Percentiles rank a stretch among this genome's conserved stretches.
Conservation (phyloP, 1,140 invertebrate genomes). For the Cepaea nemoralis region DNA sequence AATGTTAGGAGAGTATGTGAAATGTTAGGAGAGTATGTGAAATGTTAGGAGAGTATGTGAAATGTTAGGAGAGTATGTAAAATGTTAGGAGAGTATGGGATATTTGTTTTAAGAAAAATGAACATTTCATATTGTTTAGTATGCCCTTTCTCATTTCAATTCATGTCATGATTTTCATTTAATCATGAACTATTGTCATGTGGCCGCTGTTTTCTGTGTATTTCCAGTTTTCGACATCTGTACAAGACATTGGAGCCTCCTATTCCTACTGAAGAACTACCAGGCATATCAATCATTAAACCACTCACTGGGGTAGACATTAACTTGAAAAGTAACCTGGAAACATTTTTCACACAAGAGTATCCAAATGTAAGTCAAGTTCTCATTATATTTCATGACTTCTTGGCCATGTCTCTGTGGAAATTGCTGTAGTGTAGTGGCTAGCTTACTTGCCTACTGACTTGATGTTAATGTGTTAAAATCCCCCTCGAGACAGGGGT, state of each 20-base stretch:
- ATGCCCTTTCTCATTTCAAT: not conserved
- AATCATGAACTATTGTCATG: not conserved
- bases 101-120: not conserved
- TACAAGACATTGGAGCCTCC: constrained; percentile 73
- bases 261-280: constrained; percentile 78
- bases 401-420: not conserved
- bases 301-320: constrained; percentile 95
- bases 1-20: too few relatives aligned
- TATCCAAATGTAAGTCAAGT: constrained; percentile 85
- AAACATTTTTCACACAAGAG: constrained; percentile 95
- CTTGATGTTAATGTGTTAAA: too few relatives aligned
- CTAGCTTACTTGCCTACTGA: too few relatives aligned
- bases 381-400: not conserved
- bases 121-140: not conserved
- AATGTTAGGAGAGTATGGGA: not conserved
- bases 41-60: too few relatives aligned
- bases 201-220: constrained; percentile 23
- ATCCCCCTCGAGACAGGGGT: too few relatives aligned
- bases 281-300: constrained; percentile 95
- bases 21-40: too few relatives aligned
- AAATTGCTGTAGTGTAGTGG: not conserved
- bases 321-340: constrained; percentile 92
- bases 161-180: not conserved
- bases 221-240: constrained; percentile 71
- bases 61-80: not conserved